Evolutionary conservation across 2,797 vertebrate genomes (phyloP).

Genomic region (Sternarchorhynchus goeldii): DNA sequence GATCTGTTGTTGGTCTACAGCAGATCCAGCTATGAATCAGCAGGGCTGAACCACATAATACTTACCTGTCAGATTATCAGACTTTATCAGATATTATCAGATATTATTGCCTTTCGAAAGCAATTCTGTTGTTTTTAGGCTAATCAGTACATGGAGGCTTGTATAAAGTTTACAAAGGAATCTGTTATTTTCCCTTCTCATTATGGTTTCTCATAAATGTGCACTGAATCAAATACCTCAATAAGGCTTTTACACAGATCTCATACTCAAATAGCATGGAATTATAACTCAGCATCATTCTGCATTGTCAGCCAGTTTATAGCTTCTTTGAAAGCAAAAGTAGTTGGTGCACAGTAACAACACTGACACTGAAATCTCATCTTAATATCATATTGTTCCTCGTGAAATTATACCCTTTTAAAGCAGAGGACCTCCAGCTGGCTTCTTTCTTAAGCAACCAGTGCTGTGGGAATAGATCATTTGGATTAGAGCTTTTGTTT

Average conservation of each 20-base stretch:
- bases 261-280: constrained; percentile 12
- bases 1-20: too few relatives aligned
- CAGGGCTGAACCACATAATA: too few relatives aligned
- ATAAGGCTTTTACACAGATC: constrained; percentile 1
- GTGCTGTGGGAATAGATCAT: background rate
- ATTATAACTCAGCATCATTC: constrained; percentile 19
- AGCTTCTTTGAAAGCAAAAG: background rate
- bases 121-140: background rate
- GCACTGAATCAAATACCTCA: constrained; percentile 26
- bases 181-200: background rate
- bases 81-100: background rate
- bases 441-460: background rate
- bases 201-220: constrained; percentile 38
- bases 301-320: constrained; percentile 12
- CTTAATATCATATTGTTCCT: background rate
- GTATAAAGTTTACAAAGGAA: constrained; percentile 1
- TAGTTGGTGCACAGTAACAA: too few relatives aligned
- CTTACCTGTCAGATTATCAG: background rate
- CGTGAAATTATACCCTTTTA: background rate
- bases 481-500: background rate
- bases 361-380: background rate
- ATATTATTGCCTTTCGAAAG: background rate
- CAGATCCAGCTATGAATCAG: too few relatives aligned
- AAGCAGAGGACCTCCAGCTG: background rate
- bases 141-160: too few relatives aligned